phyloP scores from a whole-genome alignment of 2,888 invertebrate species.

The Adela reaumurella region DNA sequence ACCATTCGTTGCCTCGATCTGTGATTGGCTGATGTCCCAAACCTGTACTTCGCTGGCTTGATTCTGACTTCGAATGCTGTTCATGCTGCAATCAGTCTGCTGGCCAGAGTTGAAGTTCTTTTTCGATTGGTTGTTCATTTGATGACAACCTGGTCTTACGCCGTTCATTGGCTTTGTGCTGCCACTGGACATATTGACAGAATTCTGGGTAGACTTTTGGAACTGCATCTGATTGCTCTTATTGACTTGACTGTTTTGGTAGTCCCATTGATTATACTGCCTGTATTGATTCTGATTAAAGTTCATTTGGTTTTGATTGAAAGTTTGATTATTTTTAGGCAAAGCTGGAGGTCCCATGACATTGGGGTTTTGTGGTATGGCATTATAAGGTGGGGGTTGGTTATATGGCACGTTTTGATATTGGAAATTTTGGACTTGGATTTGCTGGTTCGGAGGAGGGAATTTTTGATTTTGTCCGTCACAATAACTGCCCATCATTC shows the following conservation, averaged over 20 bases:
- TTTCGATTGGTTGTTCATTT: conserved; percentile 14
- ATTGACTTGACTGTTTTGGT: conserved; percentile 40
- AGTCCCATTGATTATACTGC: conserved; percentile 45
- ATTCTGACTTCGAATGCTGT: conserved; percentile 47
- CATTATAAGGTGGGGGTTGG: conserved; percentile 40
- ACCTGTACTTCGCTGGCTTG: conserved; percentile 61
- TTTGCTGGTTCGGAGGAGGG: conserved; percentile 25
- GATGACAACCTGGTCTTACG: conserved; percentile 26
- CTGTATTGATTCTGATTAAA: conserved; percentile 44
- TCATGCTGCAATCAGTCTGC: conserved; percentile 53
- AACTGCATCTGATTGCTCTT: conserved; percentile 27
- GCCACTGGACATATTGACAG: conserved; percentile 44
- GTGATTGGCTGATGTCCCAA: conserved; percentile 65
- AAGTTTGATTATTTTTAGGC: conserved; percentile 46
- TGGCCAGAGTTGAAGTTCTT: conserved; percentile 17
- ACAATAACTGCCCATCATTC: conserved; percentile 36
- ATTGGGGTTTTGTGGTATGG: conserved; percentile 38
- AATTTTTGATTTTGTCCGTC: conserved; percentile 28
- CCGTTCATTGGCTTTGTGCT: conserved; percentile 37
- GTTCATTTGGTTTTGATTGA: conserved; percentile 39
- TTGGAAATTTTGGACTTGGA: conserved; percentile 15
- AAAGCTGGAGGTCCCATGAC: conserved; percentile 44
- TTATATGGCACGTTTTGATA: conserved; percentile 40
- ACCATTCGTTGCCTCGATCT: conserved; percentile 45
- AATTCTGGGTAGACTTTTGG: conserved; percentile 39